These are phyloP conservation scores for Dasysyrphus albostriatus DNA, from an alignment of 2,888 invertebrate genomes.

Conservation along the genomic window DNA sequence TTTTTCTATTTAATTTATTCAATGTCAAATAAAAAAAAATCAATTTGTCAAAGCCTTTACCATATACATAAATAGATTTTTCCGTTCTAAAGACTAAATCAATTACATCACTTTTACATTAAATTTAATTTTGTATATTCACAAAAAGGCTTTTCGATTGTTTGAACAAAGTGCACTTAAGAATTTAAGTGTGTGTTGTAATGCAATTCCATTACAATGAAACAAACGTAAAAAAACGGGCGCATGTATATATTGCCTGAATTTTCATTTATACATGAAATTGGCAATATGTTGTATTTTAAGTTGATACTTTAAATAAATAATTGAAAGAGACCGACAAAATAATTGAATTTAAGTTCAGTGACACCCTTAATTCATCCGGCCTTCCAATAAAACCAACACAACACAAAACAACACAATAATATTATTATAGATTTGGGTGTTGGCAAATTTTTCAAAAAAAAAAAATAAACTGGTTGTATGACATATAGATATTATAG, in stretches of 20 bases:
- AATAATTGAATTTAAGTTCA: conserved; percentile 2
- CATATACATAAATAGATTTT: background rate
- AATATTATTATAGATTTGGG: background rate
- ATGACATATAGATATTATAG: background rate
- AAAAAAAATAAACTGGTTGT: conserved; percentile 2
- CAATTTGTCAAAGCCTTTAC: background rate
- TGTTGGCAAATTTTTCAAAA: background rate
- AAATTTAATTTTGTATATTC: background rate
- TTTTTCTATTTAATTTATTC: background rate
- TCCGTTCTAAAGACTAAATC: background rate
- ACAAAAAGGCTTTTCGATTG: conserved; percentile 7
- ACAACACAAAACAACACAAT: no score
- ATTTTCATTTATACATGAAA: background rate
- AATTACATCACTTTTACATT: background rate
- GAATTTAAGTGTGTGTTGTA: background rate
- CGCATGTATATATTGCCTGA: background rate
- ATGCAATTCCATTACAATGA: background rate
- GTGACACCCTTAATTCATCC: conserved; percentile 2
- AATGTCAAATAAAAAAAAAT: conserved; percentile 10
- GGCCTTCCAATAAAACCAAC: background rate
- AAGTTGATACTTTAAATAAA: background rate
- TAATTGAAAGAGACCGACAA: conserved; percentile 1
- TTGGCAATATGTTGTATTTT: conserved; percentile 4
- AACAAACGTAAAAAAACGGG: background rate
- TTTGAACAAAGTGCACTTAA: conserved; percentile 3